These are phyloP conservation scores for Adrianichthys oophorus DNA, from an alignment of 2,797 vertebrate species.

Conservation along the genomic window DNA sequence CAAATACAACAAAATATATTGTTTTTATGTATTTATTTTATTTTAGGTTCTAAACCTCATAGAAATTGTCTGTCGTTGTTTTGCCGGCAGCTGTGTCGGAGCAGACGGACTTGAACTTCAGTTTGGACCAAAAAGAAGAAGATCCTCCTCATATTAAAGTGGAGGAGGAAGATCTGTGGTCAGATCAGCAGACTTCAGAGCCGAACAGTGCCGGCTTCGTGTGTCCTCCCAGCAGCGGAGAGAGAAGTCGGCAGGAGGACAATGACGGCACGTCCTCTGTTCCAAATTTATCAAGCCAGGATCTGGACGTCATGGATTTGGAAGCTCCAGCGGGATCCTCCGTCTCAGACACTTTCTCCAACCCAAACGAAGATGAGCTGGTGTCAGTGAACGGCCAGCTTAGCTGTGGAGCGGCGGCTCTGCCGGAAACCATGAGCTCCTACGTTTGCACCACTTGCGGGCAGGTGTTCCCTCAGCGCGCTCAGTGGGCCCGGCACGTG, in stretches of 20 bases:
- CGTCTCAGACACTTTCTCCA: background rate
- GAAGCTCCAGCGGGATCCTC: conserved; percentile 31
- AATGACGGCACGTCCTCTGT: background rate
- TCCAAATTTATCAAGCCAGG: background rate
- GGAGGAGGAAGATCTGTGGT: conserved; percentile 22
- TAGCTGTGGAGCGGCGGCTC: background rate
- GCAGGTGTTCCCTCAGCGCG: conserved; percentile 35
- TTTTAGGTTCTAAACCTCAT: background rate
- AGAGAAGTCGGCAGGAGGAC: background rate
- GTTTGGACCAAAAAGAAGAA: background rate
- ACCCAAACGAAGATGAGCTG: background rate
- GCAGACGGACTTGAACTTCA: conserved; percentile 25
- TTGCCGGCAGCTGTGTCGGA: conserved; percentile 16
- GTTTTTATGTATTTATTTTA: no score
- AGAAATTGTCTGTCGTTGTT: background rate
- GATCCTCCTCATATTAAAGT: conserved; percentile 34
- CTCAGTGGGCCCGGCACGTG: conserved; percentile 51
- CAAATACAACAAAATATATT: no score
- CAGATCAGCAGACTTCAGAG: background rate
- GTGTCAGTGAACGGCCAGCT: conserved; percentile 10
- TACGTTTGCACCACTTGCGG: conserved; percentile 59
- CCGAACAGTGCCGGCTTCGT: background rate
- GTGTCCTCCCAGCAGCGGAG: background rate
- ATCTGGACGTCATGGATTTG: background rate
- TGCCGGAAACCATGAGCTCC: conserved; percentile 22